Conservation (phyloP, 2,113 vertebrate species). For the Axis porcinus region DNA sequence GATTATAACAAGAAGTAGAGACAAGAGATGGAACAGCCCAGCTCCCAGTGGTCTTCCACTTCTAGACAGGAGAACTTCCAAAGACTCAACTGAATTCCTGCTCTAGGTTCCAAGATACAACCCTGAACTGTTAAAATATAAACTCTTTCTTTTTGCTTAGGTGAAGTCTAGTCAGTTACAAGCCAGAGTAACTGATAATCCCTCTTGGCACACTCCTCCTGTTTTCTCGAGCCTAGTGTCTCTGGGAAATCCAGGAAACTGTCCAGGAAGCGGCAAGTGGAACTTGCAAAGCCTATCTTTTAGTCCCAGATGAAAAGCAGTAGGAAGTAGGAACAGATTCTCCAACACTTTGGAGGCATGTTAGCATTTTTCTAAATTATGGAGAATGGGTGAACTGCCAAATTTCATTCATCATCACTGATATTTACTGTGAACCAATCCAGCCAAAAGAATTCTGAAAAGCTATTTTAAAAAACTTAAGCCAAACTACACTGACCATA, state of each 20-base stretch:
- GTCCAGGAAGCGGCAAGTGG: background rate
- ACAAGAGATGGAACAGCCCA: background rate
- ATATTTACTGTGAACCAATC: background rate
- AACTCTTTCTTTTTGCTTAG: background rate
- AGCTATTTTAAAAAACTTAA: background rate
- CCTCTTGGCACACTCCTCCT: background rate
- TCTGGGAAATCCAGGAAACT: background rate
- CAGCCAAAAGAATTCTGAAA: background rate
- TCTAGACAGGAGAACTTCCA: background rate
- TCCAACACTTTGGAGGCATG: background rate
- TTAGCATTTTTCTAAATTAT: conserved; percentile 20
- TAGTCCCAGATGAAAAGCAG: background rate
- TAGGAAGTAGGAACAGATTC: conserved; percentile 11
- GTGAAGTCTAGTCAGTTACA: background rate
- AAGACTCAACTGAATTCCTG: background rate
- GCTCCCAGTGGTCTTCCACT: background rate
- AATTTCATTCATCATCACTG: conserved; percentile 22
- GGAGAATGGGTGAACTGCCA: background rate
- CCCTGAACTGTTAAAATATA: background rate
- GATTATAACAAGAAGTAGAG: background rate
- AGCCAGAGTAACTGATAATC: background rate
- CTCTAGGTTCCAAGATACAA: background rate
- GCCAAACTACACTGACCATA: background rate
- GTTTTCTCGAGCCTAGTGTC: background rate
- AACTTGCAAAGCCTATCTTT: background rate